phyloP scores from a whole-genome alignment of 2,113 vertebrate species.

The Pteruthius melanotis region DNA sequence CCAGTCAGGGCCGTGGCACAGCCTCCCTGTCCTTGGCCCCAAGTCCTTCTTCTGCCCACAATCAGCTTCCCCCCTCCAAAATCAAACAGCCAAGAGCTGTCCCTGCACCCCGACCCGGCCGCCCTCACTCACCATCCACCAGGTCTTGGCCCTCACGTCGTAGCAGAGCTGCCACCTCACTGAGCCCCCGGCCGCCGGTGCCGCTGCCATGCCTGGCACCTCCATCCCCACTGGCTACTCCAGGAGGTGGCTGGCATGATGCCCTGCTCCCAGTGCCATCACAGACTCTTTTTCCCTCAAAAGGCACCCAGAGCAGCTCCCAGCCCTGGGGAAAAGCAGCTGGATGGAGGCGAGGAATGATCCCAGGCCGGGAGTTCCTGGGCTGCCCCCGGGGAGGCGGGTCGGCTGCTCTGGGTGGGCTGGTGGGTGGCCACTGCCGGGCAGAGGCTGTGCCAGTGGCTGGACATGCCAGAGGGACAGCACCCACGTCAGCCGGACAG shows the following conservation, averaged over 20 bases:
- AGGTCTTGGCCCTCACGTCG: constrained; percentile 83
- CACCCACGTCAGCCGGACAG: not conserved
- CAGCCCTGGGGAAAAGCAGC: not conserved
- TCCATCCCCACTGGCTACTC: constrained; percentile 30
- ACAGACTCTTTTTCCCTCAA: not conserved
- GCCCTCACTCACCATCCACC: constrained; percentile 92
- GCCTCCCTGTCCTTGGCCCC: rapidly evolving
- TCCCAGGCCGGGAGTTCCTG: rapidly evolving
- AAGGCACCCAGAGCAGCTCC: not conserved
- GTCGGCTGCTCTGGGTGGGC: not conserved
- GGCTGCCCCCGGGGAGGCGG: not conserved
- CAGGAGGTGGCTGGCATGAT: not conserved
- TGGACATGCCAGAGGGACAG: not conserved
- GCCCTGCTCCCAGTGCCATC: not conserved
- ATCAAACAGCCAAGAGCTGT: rapidly evolving
- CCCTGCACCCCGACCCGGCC: rapidly evolving
- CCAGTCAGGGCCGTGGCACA: rapidly evolving
- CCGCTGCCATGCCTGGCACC: not conserved
- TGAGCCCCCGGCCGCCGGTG: not conserved
- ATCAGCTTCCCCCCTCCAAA: not conserved
- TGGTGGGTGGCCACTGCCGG: constrained; percentile 55
- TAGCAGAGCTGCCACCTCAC: constrained; percentile 93
- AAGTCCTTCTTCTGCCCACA: rapidly evolving
- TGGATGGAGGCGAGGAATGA: not conserved
- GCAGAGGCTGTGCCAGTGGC: not conserved